These are phyloP conservation scores for Anthonomus grandis DNA, from an alignment of 1,140 invertebrate genomes.

Conservation along the genomic window DNA sequence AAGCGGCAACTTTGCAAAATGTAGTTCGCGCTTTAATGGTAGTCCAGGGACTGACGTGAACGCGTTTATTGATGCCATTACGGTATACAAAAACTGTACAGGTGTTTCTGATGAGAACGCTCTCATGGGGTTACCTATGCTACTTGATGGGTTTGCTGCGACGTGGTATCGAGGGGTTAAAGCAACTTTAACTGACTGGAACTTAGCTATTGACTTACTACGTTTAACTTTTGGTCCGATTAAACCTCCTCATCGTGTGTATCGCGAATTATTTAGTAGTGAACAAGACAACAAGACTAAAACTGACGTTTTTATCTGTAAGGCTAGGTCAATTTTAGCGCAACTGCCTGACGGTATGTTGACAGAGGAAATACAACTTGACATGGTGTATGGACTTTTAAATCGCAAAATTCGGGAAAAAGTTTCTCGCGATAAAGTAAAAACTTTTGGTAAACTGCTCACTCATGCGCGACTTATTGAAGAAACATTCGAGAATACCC, in stretches of 20 bases:
- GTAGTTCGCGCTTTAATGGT: not conserved
- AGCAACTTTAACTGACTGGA: conserved; percentile 4
- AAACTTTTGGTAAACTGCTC: conserved; percentile 5
- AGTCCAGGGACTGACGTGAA: not conserved
- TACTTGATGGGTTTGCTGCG: conserved; percentile 13
- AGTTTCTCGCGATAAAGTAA: conserved; percentile 4
- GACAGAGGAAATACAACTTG: not conserved
- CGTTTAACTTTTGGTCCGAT: conserved; percentile 11
- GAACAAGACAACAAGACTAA: conserved; percentile 2
- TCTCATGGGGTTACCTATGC: conserved; percentile 6
- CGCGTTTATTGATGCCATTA: conserved; percentile 15
- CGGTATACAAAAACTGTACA: conserved; percentile 9
- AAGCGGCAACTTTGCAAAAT: conserved; percentile 2
- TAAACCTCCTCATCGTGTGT: conserved; percentile 16
- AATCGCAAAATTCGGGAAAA: conserved; percentile 5
- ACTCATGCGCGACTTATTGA: not conserved
- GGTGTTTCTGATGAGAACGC: conserved; percentile 10
- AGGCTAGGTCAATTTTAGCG: conserved; percentile 9
- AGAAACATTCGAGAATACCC: too few species aligned
- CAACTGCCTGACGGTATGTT: not conserved
- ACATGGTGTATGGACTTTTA: conserved; percentile 16
- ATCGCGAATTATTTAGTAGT: conserved; percentile 8
- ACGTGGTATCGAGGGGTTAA: conserved; percentile 18
- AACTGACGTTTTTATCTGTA: conserved; percentile 24
- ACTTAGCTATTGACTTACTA: conserved; percentile 4